Evolutionary conservation across 2,797 vertebrate species (phyloP), one percentile per base, ranked within the genome.

Genomic region (Gymnocypris eckloni): DNA sequence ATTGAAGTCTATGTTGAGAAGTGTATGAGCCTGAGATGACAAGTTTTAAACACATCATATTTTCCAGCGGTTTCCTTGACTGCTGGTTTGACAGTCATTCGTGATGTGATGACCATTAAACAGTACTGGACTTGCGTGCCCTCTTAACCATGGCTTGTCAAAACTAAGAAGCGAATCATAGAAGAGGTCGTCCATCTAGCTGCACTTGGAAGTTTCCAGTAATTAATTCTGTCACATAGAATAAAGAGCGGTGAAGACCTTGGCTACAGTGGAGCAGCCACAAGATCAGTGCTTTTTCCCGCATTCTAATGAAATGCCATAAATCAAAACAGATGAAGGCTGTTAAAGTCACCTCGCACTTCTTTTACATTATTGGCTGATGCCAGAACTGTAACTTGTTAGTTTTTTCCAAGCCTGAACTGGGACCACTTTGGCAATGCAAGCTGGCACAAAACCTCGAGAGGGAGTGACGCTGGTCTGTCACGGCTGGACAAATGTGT

Each of bases 231-330:
- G 77, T 75, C 84, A 81, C 25, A 81, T 39, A 64, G 20, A 80
- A 22, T 75, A 50, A 25, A 41, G 54, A 61, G 28, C 22, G 20
- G 22, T 73, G 84, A 71, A 9, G 75, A 78, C 83, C 75, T 78
- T 52, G 37, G 73, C 75, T 69, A 52, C 43, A 76, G 41, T 12
- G 28, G 28, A 76, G 8, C 61, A 25, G 76, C 52, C 45, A 20
- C 25, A 75, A 78, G 54, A 84, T 77, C 28, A 18, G 9, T 25
- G 70, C 76, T 56, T 84, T 79, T 75, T 82, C 70, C 67, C 79
- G 86, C 85, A 87, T 87, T 84, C 61, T 89, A 80, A 86, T 77
- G 73, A 82, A 90, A 48, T 54, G 56, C 61, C 39, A 81, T 83
- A 88, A 89, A 87, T 87, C 84, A 88, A 15, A 73, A 48, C 69